Conservation (phyloP, 2,888 invertebrate species). For the Deilephila elpenor region DNA sequence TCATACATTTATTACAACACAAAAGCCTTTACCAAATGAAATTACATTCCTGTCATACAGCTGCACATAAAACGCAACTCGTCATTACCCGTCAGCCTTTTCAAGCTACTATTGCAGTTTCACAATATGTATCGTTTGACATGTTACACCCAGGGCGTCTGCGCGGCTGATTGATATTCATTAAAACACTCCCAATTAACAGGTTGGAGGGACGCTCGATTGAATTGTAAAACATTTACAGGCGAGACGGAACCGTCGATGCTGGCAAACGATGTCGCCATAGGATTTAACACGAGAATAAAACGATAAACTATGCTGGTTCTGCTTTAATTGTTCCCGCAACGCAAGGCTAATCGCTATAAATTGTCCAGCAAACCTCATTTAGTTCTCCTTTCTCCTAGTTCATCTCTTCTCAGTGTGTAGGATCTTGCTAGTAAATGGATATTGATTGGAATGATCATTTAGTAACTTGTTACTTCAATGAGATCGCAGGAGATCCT, state of each 20-base stretch:
- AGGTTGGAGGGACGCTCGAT: slow-evolving; percentile 58
- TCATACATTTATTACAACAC: too few relatives aligned
- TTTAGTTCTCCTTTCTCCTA: too few relatives aligned
- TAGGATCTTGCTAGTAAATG: too few relatives aligned
- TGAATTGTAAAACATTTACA: slow-evolving; percentile 72
- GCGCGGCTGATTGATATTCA: slow-evolving; percentile 68
- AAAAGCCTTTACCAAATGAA: too few relatives aligned
- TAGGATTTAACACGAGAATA: not conserved
- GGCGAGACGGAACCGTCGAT: slow-evolving; percentile 32
- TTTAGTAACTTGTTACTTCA: too few relatives aligned
- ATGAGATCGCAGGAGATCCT: too few relatives aligned
- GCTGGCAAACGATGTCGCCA: slow-evolving; percentile 28
- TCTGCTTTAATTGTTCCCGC: too few relatives aligned
- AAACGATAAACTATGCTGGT: not conserved
- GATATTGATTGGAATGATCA: too few relatives aligned
- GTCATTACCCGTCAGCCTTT: not conserved
- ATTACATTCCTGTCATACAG: not conserved
- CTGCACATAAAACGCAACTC: not conserved
- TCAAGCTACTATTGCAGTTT: slow-evolving; percentile 3
- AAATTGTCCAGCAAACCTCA: too few relatives aligned
- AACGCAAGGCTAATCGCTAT: too few relatives aligned
- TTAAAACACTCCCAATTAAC: slow-evolving; percentile 72
- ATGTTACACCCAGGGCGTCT: slow-evolving; percentile 7
- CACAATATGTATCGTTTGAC: slow-evolving; percentile 5
- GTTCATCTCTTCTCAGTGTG: too few relatives aligned